These are phyloP conservation scores for Ectropis grisescens DNA, from an alignment of 1,140 invertebrate species.

Conservation along the genomic window DNA sequence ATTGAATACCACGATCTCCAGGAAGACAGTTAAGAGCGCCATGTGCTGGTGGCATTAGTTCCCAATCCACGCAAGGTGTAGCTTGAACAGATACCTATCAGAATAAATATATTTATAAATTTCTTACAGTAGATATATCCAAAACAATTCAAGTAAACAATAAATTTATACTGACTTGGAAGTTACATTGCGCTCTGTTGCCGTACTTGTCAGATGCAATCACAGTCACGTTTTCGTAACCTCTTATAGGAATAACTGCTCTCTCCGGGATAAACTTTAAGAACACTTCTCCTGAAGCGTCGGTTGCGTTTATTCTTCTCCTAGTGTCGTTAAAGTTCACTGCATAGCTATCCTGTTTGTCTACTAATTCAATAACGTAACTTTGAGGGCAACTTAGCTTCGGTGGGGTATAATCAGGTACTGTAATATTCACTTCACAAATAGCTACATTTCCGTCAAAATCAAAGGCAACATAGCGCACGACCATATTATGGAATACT, in stretches of 20 bases:
- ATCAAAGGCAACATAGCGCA: constrained; percentile 96
- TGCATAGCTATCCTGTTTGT: constrained; percentile 89
- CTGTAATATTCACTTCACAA: constrained; percentile 95
- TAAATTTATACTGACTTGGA: no score
- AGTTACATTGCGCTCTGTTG: constrained; percentile 92
- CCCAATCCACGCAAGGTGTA: constrained; percentile 95
- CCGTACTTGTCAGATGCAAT: constrained; percentile 90
- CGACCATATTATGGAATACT: constrained; percentile 92
- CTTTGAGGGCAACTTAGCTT: constrained; percentile 94
- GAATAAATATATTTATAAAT: no score
- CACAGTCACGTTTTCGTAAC: constrained; percentile 95
- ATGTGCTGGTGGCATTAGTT: constrained; percentile 88
- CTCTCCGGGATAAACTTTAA: constrained; percentile 87
- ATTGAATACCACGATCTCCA: constrained; percentile 85
- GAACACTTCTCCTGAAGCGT: constrained; percentile 90
- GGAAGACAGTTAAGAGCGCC: constrained; percentile 90
- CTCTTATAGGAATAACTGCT: constrained; percentile 89
- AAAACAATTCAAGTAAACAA: no score
- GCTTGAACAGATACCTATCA: constrained; percentile 90
- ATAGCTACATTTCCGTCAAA: constrained; percentile 97
- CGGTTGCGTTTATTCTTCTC: constrained; percentile 87
- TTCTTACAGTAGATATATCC: not conserved
- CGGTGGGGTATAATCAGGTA: constrained; percentile 95
- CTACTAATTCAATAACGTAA: constrained; percentile 93
- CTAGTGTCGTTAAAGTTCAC: constrained; percentile 95